Conservation (phyloP, 2,113 vertebrate genomes). For the Mixornis gularis region DNA sequence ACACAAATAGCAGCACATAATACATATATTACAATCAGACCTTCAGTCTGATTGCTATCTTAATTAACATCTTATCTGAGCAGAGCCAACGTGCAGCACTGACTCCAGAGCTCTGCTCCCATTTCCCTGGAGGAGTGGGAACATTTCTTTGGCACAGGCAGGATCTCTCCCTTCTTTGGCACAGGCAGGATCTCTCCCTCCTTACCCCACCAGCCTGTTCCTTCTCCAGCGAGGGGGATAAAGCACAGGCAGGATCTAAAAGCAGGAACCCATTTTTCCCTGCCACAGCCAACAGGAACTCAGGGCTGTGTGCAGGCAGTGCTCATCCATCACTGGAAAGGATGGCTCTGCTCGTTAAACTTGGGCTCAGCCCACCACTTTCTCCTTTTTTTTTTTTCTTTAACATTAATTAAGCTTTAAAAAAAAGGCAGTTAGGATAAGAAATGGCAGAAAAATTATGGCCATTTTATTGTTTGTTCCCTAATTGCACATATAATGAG, state of each 20-base stretch:
- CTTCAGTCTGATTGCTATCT: background rate
- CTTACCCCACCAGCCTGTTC: rapidly evolving
- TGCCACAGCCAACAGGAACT: background rate
- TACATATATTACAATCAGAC: background rate
- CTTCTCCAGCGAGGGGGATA: rapidly evolving
- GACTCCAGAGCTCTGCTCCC: background rate
- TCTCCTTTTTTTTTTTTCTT: background rate
- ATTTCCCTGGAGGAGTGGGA: rapidly evolving
- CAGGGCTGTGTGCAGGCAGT: background rate
- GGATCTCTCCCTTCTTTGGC: rapidly evolving
- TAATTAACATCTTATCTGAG: background rate
- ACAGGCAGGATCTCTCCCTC: background rate
- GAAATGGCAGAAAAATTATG: background rate
- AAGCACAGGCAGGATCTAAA: background rate
- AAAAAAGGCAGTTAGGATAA: slow-evolving; percentile 24
- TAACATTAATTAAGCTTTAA: slow-evolving; percentile 21
- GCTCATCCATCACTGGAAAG: background rate
- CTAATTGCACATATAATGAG: slow-evolving; percentile 39
- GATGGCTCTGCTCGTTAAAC: background rate
- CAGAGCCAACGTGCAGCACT: background rate
- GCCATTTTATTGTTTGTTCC: slow-evolving; percentile 39
- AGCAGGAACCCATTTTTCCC: background rate
- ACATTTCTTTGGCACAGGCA: rapidly evolving
- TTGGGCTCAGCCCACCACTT: background rate
- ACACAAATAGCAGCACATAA: background rate